These are phyloP conservation scores for Merops nubicus DNA, from an alignment of 2,113 vertebrate genomes.

Conservation along the genomic window DNA sequence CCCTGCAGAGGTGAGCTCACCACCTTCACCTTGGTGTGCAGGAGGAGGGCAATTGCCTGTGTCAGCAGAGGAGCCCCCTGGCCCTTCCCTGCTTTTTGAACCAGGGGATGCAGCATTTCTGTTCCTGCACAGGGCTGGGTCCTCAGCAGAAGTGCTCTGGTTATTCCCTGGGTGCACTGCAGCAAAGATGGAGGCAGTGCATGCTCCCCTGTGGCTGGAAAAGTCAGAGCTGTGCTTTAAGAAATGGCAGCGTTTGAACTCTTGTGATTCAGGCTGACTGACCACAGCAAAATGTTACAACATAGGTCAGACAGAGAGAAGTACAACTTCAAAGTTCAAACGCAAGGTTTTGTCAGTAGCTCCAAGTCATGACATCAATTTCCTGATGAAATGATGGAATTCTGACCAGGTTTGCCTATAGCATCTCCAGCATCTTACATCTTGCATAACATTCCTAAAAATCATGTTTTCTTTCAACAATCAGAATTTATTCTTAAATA, in stretches of 20 bases:
- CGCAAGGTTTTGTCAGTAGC: neutral
- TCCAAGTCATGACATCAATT: neutral
- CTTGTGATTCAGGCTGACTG: fast-evolving
- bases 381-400: neutral
- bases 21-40: neutral
- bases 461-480: neutral
- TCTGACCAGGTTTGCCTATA: neutral
- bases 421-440: neutral
- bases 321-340: neutral
- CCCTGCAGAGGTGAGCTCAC: neutral
- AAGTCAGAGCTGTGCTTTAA: neutral
- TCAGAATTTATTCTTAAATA: neutral
- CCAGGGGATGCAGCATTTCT: fast-evolving
- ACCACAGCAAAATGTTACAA: neutral
- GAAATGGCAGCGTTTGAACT: fast-evolving
- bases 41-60: neutral
- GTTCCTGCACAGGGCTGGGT: neutral
- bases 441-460: neutral
- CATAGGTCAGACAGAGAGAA: neutral
- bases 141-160: neutral
- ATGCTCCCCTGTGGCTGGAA: fast-evolving
- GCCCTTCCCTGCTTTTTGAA: neutral
- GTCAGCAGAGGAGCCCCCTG: fast-evolving
- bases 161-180: neutral
- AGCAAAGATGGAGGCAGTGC: neutral